Percentiles rank a stretch among this genome's conserved stretches.
phyloP scores from a whole-genome alignment of 2,113 vertebrate species.

The Oreochromis aureus region DNA sequence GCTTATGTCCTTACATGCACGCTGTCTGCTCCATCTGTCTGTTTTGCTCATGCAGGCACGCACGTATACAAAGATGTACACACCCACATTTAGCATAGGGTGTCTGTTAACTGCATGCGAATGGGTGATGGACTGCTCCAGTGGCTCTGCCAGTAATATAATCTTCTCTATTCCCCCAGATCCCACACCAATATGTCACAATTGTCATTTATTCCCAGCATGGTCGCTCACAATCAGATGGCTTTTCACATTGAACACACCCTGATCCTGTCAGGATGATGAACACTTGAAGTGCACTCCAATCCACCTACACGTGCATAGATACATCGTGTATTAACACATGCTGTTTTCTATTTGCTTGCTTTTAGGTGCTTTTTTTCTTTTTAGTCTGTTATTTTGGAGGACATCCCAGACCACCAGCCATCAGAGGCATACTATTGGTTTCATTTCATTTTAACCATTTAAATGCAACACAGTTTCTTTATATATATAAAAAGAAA shows the following conservation, averaged over 20 bases:
- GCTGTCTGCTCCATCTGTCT: constrained; percentile 52
- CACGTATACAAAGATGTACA: not conserved
- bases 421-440: not conserved
- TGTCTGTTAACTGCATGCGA: constrained; percentile 48
- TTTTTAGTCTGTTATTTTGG: not conserved
- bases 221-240: constrained; percentile 52
- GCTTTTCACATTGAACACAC: constrained; percentile 42
- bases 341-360: not conserved
- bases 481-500: not conserved
- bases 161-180: constrained; percentile 56
- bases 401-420: not conserved
- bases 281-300: constrained; percentile 33
- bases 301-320: not conserved
- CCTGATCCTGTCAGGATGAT: constrained; percentile 44
- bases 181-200: constrained; percentile 73
- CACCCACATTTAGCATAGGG: constrained; percentile 36
- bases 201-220: constrained; percentile 65
- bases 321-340: constrained; percentile 6
- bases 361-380: not conserved
- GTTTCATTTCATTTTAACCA: not conserved
- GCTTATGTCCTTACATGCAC: constrained; percentile 47
- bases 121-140: constrained; percentile 58
- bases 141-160: constrained; percentile 57
- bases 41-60: constrained; percentile 6
- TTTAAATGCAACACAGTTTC: not conserved